Evolutionary conservation across 2,113 vertebrate genomes (phyloP).

Genomic region (Cyprinus carpio): DNA sequence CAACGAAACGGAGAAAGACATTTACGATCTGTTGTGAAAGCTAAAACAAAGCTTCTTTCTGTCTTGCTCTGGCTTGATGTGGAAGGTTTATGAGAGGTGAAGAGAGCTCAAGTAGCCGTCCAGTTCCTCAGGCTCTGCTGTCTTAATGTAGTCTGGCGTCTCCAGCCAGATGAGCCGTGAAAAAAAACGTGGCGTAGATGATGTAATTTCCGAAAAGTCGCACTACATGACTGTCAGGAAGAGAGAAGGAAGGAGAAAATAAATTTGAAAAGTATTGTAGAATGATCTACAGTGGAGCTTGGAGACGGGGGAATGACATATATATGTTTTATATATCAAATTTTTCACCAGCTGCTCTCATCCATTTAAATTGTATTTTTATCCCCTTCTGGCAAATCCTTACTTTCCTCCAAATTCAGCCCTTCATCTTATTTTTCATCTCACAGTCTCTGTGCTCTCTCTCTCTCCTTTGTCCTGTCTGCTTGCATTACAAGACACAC

Average conservation of each 20-base stretch:
- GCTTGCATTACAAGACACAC: neutral
- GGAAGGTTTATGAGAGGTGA: slow-evolving; percentile 17
- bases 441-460: neutral
- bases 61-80: neutral
- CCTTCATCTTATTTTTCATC: slow-evolving; percentile 43
- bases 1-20: neutral
- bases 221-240: slow-evolving; percentile 5
- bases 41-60: neutral
- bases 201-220: slow-evolving; percentile 1
- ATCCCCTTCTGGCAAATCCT: slow-evolving; percentile 20
- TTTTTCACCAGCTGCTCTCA: slow-evolving; percentile 33
- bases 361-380: slow-evolving; percentile 11
- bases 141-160: slow-evolving; percentile 11
- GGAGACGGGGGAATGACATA: neutral
- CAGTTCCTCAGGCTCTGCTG: slow-evolving; percentile 20
- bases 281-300: neutral
- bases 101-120: slow-evolving; percentile 15
- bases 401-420: slow-evolving; percentile 20
- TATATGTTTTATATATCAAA: neutral
- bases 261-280: neutral
- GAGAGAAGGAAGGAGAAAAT: slow-evolving; percentile 3
- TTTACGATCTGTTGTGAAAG: slow-evolving; percentile 29
- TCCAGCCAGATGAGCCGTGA: slow-evolving; percentile 30
- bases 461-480: slow-evolving; percentile 20
- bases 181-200: neutral